A percentile compares a stretch with the other conserved stretches of the same genome.
Evolutionary conservation across 2,888 invertebrate species (phyloP).

Genomic region (Rhopalosiphum nymphaeae): DNA sequence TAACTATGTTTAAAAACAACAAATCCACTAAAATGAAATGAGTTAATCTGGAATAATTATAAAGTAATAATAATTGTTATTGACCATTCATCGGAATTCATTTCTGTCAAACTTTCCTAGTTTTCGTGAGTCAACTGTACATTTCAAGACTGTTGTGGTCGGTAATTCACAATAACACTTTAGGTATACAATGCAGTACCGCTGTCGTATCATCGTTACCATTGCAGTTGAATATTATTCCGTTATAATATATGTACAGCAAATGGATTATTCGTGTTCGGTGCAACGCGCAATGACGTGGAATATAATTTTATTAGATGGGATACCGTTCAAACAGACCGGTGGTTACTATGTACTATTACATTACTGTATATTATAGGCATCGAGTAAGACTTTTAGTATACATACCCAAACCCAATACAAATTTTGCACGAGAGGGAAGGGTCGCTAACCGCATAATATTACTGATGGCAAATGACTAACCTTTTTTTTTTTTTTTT

Average conservation of each 20-base stretch:
- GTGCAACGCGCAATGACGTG: background rate
- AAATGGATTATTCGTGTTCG: background rate
- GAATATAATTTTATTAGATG: background rate
- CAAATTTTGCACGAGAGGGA: background rate
- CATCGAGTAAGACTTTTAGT: background rate
- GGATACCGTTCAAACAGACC: background rate
- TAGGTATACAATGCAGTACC: background rate
- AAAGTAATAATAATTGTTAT: background rate
- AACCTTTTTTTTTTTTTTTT: background rate
- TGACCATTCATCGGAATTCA: background rate
- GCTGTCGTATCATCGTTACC: background rate
- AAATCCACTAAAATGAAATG: background rate
- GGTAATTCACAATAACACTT: background rate
- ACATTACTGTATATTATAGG: background rate
- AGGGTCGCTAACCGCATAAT: background rate
- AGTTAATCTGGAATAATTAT: background rate
- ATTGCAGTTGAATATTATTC: slow-evolving; percentile 1
- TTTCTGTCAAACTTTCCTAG: background rate
- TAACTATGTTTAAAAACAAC: background rate
- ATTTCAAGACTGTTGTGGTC: background rate
- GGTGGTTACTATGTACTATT: background rate
- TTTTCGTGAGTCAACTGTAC: background rate
- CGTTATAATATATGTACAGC: background rate
- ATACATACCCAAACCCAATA: background rate
- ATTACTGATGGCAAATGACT: background rate